Percentiles rank a stretch among this genome's conserved stretches.
Conservation (phyloP, 64 coral and sea anemone genomes). For the Porites australiensis region DNA sequence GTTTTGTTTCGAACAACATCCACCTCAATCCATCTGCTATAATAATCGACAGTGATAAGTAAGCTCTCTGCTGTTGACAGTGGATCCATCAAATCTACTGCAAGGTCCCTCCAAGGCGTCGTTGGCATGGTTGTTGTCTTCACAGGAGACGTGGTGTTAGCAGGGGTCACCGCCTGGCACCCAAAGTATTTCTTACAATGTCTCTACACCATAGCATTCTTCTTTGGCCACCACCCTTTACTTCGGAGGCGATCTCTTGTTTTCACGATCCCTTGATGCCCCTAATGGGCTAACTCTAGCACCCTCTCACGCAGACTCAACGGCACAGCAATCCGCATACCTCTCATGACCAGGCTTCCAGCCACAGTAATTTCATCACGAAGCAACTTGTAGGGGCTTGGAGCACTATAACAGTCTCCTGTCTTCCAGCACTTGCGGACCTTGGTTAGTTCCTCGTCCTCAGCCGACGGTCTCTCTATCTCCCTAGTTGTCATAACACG, state of each 20-base stretch:
- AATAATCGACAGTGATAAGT: constrained; percentile 34
- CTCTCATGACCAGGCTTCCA: constrained; percentile 27
- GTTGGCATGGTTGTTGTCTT: constrained; percentile 37
- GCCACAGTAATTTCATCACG: constrained; percentile 14
- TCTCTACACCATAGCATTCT: constrained; percentile 11
- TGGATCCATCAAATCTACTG: constrained; percentile 11
- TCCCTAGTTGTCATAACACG: constrained; percentile 52
- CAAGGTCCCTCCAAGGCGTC: constrained; percentile 29
- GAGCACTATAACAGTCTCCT: constrained; percentile 20
- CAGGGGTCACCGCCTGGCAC: constrained; percentile 4
- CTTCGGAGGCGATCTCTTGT: constrained; percentile 39
- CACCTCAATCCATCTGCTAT: constrained; percentile 45
- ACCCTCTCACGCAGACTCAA: constrained; percentile 24
- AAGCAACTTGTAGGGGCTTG: constrained; percentile 19
- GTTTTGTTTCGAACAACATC: constrained; percentile 26
- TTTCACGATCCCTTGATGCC: constrained; percentile 34
- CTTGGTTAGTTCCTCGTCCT: constrained; percentile 37
- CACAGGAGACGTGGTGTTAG: neutral
- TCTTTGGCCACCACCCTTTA: constrained; percentile 53
- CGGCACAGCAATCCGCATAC: constrained; percentile 18
- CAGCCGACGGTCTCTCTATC: constrained; percentile 38
- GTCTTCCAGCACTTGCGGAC: constrained; percentile 35
- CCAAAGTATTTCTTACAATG: constrained; percentile 18
- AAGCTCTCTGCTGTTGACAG: neutral
- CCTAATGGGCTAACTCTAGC: constrained; percentile 17